Base-by-base conservation (phyloP, 2,797 vertebrate genomes). In the Lophius americanus region DNA sequence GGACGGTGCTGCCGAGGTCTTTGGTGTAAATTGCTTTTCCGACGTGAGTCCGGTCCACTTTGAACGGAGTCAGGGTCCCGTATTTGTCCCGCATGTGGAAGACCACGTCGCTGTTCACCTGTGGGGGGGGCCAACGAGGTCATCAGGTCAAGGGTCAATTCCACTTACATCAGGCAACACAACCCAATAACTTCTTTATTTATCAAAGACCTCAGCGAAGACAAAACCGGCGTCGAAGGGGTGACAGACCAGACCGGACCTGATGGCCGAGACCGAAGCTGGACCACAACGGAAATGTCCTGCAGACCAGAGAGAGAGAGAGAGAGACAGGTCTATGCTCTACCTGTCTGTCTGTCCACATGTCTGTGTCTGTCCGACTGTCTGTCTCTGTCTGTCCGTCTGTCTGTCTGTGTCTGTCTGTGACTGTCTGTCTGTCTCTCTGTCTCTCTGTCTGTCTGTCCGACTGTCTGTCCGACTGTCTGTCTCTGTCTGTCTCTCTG, bases 81-180 rank as follows among this genome's bases (percentile, higher is more conserved):
- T 94, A 93, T 53, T 79, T 90, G 41, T 94, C 89, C 46, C 52
- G 79, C 68, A 86, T 93, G 23, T 84, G 60, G 77, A 82, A 95
- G 58, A 96, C 56, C 42, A 98, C 56, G 56, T 96, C 94, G 43
- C 97, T 94, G 91, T 98, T 98, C 59, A 98, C 94, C 97, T 98
- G 76, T 0, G 56, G 12, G 9, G 3, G 9, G 0, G 11, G 4
- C 6, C 7, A 2, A 43, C 42, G 42, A 10, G 42, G 42, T 43
- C 42, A 43, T 9, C 3, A 4, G 4, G 42, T 10, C 4, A 23
- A 23, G 23, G 23, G 23, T 23, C 23, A 23, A 23, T 23, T 23
- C 23, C 23, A 23, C 23, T 23, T 23, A 23, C 23, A 23, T 23
- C 23, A 23, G 23, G 23, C 23, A 23, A 23, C 23, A 23, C 23